These are phyloP conservation scores for Ia io DNA, from an alignment of 2,113 vertebrate species.

Conservation along the genomic window DNA sequence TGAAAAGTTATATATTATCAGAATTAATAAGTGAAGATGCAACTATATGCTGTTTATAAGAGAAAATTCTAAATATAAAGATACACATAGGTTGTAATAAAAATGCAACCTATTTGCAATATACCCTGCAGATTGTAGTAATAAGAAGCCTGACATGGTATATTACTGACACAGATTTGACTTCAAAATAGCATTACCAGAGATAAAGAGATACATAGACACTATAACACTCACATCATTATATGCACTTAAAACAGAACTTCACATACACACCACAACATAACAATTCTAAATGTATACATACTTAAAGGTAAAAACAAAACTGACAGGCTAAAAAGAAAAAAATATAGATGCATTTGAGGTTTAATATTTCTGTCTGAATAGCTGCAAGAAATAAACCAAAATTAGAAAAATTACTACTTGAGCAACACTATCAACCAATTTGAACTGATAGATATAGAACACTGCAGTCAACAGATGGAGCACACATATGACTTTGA, in stretches of 20 bases:
- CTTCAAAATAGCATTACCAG: background rate
- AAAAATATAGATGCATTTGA: background rate
- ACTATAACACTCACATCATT: background rate
- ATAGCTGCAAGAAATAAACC: background rate
- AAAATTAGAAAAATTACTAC: background rate
- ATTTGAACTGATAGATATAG: background rate
- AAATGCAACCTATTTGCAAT: background rate
- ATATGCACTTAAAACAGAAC: background rate
- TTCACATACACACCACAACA: background rate
- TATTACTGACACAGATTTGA: background rate
- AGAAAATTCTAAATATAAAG: background rate
- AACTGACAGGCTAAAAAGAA: background rate
- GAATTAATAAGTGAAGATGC: background rate
- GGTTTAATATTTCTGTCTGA: background rate
- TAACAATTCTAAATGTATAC: background rate
- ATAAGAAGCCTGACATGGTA: background rate
- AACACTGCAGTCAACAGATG: background rate
- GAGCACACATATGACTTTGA: background rate
- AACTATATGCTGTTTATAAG: background rate
- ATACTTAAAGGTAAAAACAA: background rate
- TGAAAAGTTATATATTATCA: background rate
- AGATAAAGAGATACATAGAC: background rate
- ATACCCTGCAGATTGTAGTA: background rate
- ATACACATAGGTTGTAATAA: background rate
- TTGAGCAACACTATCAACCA: background rate